Evolutionary conservation across 2,888 invertebrate genomes (phyloP), one percentile per base, ranked within the genome.

Genomic region (Lomographa bimaculata): DNA sequence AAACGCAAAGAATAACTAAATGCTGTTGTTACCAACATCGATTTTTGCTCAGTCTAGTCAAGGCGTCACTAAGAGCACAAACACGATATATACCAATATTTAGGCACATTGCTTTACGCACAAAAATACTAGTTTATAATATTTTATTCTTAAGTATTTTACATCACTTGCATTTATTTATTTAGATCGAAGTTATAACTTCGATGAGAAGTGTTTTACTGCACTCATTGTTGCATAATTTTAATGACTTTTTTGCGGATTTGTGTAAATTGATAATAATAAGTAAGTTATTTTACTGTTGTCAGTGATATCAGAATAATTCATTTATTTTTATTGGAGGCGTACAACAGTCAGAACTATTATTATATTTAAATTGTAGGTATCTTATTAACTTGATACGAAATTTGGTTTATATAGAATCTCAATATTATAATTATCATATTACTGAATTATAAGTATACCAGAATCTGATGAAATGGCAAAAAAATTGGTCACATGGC

Each of bases 21-120:
- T n/a, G n/a, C n/a, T n/a, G n/a, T n/a, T n/a, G n/a, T n/a, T n/a
- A n/a, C n/a, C n/a, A n/a, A n/a, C n/a, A n/a, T n/a, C n/a, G n/a
- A n/a, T n/a, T n/a, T n/a, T n/a, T n/a, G n/a, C n/a, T 14, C n/a
- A 21, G 18, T 34, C 34, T 29, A 40, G 40, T 34, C 40, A 34
- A 17, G 9, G 17, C 17, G 23, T 20, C 20, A 41, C 7, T 3
- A 27, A n/a, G 25, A 8, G 34, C 41, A 41, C 41, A 35, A 40
- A 33, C 6, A 8, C 11, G n/a, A 9, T 24, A 17, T 3, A 1
- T 25, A 12, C n/a, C 10, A 9, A 8, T 28, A 18, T 7, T 16
- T 20, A 28, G n/a, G 40, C 40, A 41, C 34, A 41, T 29, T 11
- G 12, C 18, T 37, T 28, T 10, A 20, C 25, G 41, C 41, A 41